phyloP scores from a whole-genome alignment of 2,888 invertebrate species.

The Polia nebulosa region DNA sequence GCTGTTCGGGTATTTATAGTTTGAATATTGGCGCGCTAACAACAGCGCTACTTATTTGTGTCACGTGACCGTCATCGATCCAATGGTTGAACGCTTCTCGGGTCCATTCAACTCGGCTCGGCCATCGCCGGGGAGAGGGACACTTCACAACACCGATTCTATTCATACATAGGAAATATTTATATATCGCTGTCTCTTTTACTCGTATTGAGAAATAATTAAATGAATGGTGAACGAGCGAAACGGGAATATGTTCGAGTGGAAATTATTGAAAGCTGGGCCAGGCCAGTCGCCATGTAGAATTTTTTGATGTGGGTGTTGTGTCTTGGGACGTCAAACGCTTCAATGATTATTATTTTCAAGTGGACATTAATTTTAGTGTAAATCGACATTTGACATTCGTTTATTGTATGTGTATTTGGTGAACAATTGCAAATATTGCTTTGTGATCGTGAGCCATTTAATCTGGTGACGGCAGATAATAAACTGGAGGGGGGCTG shows the following conservation, averaged over 20 bases:
- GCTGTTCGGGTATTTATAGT: conserved; percentile 18
- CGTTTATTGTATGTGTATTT: conserved; percentile 75
- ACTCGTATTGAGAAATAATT: conserved; percentile 87
- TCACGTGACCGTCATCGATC: conserved; percentile 91
- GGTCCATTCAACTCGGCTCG: conserved; percentile 91
- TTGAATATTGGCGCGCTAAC: conserved; percentile 79
- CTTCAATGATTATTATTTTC: conserved; percentile 90
- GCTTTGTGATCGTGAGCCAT: conserved; percentile 83
- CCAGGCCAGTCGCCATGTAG: conserved; percentile 89
- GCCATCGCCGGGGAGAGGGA: conserved; percentile 83
- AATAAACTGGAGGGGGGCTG: conserved; percentile 89
- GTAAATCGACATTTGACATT: conserved; percentile 81
- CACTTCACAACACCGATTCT: conserved; percentile 89
- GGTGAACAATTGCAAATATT: conserved; percentile 76
- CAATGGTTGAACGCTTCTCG: conserved; percentile 91
- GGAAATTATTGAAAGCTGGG: conserved; percentile 90
- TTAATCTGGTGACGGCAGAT: conserved; percentile 84
- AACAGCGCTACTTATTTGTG: conserved; percentile 80
- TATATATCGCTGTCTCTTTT: conserved; percentile 85
- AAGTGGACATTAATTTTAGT: conserved; percentile 86
- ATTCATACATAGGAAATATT: conserved; percentile 90
- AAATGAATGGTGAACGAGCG: conserved; percentile 90
- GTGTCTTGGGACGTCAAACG: conserved; percentile 89
- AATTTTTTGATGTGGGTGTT: conserved; percentile 91
- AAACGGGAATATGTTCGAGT: conserved; percentile 88